phyloP scores from a whole-genome alignment of 2,888 invertebrate genomes.

The Meteorus cinctellus region DNA sequence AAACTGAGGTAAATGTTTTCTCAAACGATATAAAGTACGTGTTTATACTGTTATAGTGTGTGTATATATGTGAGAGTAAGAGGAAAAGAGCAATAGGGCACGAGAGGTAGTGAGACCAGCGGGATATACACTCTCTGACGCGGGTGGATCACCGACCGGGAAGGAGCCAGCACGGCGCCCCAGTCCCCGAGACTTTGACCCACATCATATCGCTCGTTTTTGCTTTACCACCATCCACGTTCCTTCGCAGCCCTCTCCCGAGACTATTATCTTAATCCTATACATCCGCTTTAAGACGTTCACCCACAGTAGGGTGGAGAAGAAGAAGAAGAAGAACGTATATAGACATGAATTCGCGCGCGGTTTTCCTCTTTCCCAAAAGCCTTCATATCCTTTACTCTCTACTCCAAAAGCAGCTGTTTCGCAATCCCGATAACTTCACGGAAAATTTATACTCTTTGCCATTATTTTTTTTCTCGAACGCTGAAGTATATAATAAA shows the following conservation, averaged over 20 bases:
- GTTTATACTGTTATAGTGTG: conserved; percentile 5
- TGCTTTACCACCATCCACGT: conserved; percentile 63
- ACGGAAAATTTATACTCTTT: too few relatives aligned
- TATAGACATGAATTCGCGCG: conserved; percentile 41
- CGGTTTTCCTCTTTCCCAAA: conserved; percentile 52
- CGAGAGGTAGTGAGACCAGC: conserved; percentile 22
- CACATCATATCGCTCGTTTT: conserved; percentile 72
- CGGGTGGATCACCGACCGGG: conserved; percentile 35
- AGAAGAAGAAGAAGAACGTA: conserved; percentile 14
- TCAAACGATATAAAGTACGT: conserved; percentile 25
- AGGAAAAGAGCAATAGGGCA: not conserved
- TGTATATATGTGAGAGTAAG: conserved; percentile 1
- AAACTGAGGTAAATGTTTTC: conserved; percentile 29
- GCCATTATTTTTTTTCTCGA: too few relatives aligned
- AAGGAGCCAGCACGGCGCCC: conserved; percentile 66
- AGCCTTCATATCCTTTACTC: conserved; percentile 32
- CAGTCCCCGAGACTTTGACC: conserved; percentile 71
- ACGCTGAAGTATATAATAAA: too few relatives aligned
- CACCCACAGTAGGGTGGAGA: conserved; percentile 36
- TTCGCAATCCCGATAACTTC: too few relatives aligned
- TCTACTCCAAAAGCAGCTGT: not conserved
- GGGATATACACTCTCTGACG: conserved; percentile 14
- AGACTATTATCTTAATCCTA: conserved; percentile 72
- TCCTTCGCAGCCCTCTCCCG: conserved; percentile 62
- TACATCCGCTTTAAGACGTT: conserved; percentile 71